phyloP scores from a whole-genome alignment of 1,140 invertebrate genomes.

The Atta texana region DNA sequence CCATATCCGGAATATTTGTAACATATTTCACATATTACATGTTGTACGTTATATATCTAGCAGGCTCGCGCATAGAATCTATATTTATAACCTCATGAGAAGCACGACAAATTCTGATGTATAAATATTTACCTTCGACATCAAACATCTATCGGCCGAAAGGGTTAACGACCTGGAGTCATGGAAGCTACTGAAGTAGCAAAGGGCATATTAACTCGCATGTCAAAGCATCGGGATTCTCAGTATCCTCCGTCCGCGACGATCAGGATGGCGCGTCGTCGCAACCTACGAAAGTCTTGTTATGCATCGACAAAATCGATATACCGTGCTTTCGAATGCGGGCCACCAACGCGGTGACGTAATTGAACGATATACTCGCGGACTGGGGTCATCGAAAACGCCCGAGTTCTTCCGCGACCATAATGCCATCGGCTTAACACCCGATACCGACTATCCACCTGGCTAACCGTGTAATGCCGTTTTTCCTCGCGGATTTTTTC shows the following conservation, averaged over 20 bases:
- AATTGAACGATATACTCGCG: conserved; percentile 69
- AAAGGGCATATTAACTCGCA: conserved; percentile 30
- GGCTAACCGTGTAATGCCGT: conserved; percentile 58
- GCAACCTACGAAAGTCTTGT: conserved; percentile 45
- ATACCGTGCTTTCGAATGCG: conserved; percentile 70
- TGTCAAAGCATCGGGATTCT: conserved; percentile 21
- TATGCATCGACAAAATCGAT: conserved; percentile 64
- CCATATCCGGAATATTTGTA: neutral
- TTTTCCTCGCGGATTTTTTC: conserved; percentile 35
- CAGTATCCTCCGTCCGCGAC: neutral
- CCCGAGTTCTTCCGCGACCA: conserved; percentile 65
- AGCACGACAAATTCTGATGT: conserved; percentile 32
- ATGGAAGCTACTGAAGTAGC: conserved; percentile 15
- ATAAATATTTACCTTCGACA: neutral
- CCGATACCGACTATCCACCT: neutral
- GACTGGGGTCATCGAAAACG: conserved; percentile 69
- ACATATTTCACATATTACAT: neutral
- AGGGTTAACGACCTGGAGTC: conserved; percentile 29
- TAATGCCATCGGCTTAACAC: conserved; percentile 23
- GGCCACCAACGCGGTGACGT: conserved; percentile 74
- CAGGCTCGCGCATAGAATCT: conserved; percentile 9
- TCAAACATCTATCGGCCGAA: conserved; percentile 28
- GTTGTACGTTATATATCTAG: neutral
- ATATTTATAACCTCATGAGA: conserved; percentile 14
- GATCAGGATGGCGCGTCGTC: neutral